Evolutionary conservation across 2,113 vertebrate genomes (phyloP).

Genomic region (Arothron firmamentum): DNA sequence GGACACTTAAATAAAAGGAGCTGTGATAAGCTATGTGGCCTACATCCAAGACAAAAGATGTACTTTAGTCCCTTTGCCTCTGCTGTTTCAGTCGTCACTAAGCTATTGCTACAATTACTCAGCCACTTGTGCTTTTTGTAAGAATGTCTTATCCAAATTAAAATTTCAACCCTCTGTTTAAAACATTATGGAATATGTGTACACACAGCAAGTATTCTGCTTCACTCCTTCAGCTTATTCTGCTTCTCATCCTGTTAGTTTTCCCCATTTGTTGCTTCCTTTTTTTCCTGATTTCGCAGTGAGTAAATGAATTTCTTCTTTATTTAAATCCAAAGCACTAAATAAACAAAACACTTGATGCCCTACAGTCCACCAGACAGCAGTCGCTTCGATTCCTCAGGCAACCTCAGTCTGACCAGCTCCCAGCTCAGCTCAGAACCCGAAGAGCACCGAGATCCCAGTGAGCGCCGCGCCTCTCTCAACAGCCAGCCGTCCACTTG

Average conservation of each 20-base stretch:
- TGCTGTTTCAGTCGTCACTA: too few relatives aligned
- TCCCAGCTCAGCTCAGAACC: constrained; percentile 84
- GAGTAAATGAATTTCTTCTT: too few relatives aligned
- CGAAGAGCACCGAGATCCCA: constrained; percentile 76
- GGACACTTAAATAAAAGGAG: constrained; percentile 35
- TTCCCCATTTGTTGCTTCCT: too few relatives aligned
- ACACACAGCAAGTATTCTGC: neutral
- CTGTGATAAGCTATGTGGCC: constrained; percentile 51
- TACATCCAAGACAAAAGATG: constrained; percentile 17
- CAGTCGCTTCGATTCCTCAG: constrained; percentile 86
- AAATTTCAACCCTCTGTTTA: too few relatives aligned
- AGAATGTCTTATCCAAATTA: too few relatives aligned
- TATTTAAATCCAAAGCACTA: too few relatives aligned
- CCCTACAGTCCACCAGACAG: constrained; percentile 81
- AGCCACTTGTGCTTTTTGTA: too few relatives aligned
- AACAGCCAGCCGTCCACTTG: constrained; percentile 57
- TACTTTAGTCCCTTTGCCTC: too few relatives aligned
- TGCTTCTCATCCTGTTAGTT: neutral
- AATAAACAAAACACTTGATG: neutral
- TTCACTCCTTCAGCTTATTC: neutral
- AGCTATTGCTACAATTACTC: too few relatives aligned
- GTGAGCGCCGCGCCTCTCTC: constrained; percentile 31
- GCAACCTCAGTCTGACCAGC: constrained; percentile 87
- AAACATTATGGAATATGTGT: neutral
- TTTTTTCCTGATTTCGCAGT: too few relatives aligned